Percentiles rank a stretch among this genome's conserved stretches.
phyloP scores from a whole-genome alignment of 2,888 invertebrate species.

The Scaptomyza parva region DNA sequence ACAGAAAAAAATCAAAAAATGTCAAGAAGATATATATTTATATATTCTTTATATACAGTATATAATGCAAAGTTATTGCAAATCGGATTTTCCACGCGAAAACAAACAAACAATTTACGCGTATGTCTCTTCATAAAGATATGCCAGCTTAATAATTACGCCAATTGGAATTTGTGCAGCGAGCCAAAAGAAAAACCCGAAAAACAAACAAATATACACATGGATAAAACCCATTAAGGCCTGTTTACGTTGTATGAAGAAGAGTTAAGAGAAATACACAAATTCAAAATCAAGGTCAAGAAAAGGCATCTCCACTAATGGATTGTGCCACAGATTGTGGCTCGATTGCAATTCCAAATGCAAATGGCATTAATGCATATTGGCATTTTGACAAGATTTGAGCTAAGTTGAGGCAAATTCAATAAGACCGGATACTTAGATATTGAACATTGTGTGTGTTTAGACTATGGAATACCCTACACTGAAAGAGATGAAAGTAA shows the following conservation, averaged over 20 bases:
- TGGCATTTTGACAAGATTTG: conserved; percentile 60
- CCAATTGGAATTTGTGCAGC: conserved; percentile 33
- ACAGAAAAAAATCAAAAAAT: conserved; percentile 49
- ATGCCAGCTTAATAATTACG: conserved; percentile 33
- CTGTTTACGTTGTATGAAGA: conserved; percentile 12
- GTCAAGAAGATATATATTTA: conserved; percentile 26
- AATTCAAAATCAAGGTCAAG: conserved; percentile 76
- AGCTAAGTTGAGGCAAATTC: conserved; percentile 5
- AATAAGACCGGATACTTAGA: neutral
- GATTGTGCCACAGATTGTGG: conserved; percentile 47
- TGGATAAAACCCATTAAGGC: conserved; percentile 18
- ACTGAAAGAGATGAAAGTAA: too few relatives aligned
- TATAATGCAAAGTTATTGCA: conserved; percentile 28
- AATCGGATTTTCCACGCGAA: conserved; percentile 39
- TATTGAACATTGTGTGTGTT: neutral
- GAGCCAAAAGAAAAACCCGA: conserved; percentile 16
- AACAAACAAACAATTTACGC: conserved; percentile 7
- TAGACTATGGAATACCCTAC: neutral
- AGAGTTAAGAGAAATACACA: conserved; percentile 19
- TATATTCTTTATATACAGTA: conserved; percentile 8
- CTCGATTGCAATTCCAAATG: conserved; percentile 62
- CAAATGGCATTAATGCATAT: conserved; percentile 57
- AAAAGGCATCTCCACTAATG: conserved; percentile 55
- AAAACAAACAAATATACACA: too few relatives aligned
- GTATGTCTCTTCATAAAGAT: conserved; percentile 20